Base-by-base conservation (phyloP, 1,140 invertebrate genomes). In the Diorhabda elongata region DNA sequence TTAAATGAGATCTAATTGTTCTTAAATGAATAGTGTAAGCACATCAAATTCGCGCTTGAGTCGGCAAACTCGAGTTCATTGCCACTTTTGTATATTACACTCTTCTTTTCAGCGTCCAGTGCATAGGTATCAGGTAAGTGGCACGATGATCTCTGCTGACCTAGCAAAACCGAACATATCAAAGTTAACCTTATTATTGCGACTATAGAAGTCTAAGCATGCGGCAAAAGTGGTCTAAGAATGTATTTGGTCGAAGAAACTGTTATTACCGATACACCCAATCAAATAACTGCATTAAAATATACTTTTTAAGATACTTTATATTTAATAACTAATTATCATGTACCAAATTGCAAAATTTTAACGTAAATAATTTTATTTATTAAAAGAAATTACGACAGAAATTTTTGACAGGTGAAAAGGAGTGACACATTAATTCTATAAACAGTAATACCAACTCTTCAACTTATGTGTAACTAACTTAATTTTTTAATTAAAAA, bases 141-240 rank as follows among this genome's bases (percentile, higher is more conserved):
- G 79, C 70, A 79, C 79, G 76, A 78, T 68, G 79, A 71, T 75
- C 79, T 71, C 74, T 59, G 74, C 71, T 80, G 75, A 80, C 79
- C 78, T 71, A 72, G 73, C 74, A 75, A 75, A 74, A 74, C 69
- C 61, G 74, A 44, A 44, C 63, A 47, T 64, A 57, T 67, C 69
- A 57, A 64, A 74, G 75, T 71, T 77, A 79, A 79, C 79, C 77
- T 79, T 80, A 77, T 80, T 80, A 68, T 69, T 77, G 74, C 60
- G 72, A 67, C 72, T 75, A 79, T 72, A 72, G 65, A 61, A 61
- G 26, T 58, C 69, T 26, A 70, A 61, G 69, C 52, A 71, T 62
- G 57, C 60, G 44, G 45, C 56, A 65, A 57, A 9, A 58, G 63
- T 56, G 63, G 42, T 70, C 52, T 58, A 63, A 5, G 11, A 60